phyloP scores from a whole-genome alignment of 2,888 invertebrate species.

The Acronicta psi region DNA sequence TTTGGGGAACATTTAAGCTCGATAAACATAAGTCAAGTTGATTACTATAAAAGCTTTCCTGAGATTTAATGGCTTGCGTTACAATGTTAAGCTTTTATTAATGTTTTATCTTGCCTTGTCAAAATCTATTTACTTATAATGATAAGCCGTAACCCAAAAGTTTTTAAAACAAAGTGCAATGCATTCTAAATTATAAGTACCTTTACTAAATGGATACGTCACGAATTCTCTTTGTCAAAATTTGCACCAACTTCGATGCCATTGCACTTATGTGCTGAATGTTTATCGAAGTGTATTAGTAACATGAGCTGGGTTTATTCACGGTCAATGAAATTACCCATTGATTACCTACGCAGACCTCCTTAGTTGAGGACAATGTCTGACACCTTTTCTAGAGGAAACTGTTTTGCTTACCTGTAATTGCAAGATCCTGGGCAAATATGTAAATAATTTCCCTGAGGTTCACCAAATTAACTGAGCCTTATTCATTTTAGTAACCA shows the following conservation, averaged over 20 bases:
- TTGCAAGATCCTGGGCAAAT: too few relatives aligned
- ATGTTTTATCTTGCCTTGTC: slow-evolving; percentile 35
- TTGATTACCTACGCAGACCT: slow-evolving; percentile 50
- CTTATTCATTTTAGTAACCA: too few relatives aligned
- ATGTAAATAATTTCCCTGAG: too few relatives aligned
- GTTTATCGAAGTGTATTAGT: slow-evolving; percentile 53
- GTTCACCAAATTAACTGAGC: too few relatives aligned
- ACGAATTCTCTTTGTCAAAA: slow-evolving; percentile 14
- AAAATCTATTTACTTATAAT: slow-evolving; percentile 22
- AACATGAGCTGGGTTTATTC: slow-evolving; percentile 51
- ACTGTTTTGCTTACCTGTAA: too few relatives aligned
- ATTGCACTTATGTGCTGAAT: slow-evolving; percentile 37
- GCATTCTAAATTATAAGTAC: slow-evolving; percentile 8
- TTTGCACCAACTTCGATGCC: slow-evolving; percentile 36
- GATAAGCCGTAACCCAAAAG: slow-evolving; percentile 27
- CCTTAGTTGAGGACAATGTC: slow-evolving; percentile 13
- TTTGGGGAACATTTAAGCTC: slow-evolving; percentile 60
- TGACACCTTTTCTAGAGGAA: neutral
- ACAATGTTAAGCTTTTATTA: slow-evolving; percentile 55
- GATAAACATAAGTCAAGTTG: slow-evolving; percentile 67
- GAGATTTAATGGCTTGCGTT: slow-evolving; percentile 44
- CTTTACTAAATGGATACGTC: slow-evolving; percentile 17
- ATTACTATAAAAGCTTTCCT: slow-evolving; percentile 64
- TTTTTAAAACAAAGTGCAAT: slow-evolving; percentile 8
- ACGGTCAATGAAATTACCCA: slow-evolving; percentile 44